A percentile compares a stretch with the other conserved stretches of the same genome.
Conservation (phyloP, 2,113 vertebrate species). For the Saguinus midas region DNA sequence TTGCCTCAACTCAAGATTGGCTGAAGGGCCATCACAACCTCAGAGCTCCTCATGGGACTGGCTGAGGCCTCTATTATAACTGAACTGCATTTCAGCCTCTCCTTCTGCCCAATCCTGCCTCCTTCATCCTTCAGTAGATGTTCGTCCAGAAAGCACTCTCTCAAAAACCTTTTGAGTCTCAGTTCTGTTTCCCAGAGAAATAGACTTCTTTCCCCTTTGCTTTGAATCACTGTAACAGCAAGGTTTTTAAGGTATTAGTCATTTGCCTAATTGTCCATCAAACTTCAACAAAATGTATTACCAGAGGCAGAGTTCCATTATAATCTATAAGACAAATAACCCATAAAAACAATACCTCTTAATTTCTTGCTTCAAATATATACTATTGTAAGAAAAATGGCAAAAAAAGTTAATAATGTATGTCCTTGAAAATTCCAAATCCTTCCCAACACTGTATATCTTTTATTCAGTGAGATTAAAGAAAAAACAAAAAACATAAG, state of each 20-base stretch:
- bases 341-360: conserved; percentile 8
- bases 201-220: background rate
- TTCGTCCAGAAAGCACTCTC: background rate
- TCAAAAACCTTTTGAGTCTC: background rate
- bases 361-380: conserved; percentile 17
- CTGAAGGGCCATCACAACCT: background rate
- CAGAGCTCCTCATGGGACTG: background rate
- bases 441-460: background rate
- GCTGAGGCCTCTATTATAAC: background rate
- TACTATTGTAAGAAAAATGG: background rate
- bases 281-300: background rate
- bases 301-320: background rate
- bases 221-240: background rate
- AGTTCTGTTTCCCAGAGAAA: background rate
- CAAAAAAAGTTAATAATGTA: background rate
- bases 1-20: background rate
- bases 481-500: background rate
- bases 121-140: background rate
- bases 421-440: background rate
- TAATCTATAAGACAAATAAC: background rate
- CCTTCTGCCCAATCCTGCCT: background rate
- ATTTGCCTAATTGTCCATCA: background rate
- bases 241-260: background rate
- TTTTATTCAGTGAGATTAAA: background rate
- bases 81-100: background rate